Base-by-base conservation (phyloP, 2,888 invertebrate species). In the Noctua janthe region DNA sequence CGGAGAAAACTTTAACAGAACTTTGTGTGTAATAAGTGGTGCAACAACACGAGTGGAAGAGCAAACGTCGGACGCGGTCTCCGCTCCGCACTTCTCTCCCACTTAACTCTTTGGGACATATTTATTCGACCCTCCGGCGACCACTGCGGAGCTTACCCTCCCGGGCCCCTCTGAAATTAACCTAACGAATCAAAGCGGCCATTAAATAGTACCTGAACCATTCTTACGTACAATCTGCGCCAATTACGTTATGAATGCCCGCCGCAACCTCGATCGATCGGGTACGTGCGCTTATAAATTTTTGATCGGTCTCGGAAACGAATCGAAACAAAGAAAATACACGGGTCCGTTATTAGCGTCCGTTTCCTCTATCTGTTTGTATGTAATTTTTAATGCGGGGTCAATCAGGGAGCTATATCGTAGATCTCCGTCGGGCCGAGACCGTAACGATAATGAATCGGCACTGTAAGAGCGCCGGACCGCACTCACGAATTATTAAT, bases 11-110 rank as follows among this genome's bases (percentile, higher is more conserved):
- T 97, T 97, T 96, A 95, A 94, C 96, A 94, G 96, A 97, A 97
- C 97, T 97, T 97, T 96, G 96, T 96, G 96, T 96, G 97, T 97
- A 97, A 97, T 97, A 97, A 97, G 97, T 97, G 97, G 97, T 97
- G 97, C 97, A 97, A 97, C 97, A 97, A 97, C 97, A 96, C 96
- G 95, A 96, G 95, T 96, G 95, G 96, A 97, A 97, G 97, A 97
- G 97, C 96, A 96, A 97, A 97, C 97, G 97, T 96, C 94, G 96
- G 97, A 94, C 96, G 96, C 96, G 96, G 96, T 95, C 96, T 94
- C 94, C 94, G 95, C 95, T 94, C 94, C 95, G 92, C 95, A 96
- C 96, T 96, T 96, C 96, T 93, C 94, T 95, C 93, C 95, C 96
- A 97, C 97, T 97, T 97, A 97, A 97, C 97, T 97, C 97, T 97